Base-by-base conservation (phyloP, 1,140 invertebrate genomes). In the Paraescarpia echinospica region DNA sequence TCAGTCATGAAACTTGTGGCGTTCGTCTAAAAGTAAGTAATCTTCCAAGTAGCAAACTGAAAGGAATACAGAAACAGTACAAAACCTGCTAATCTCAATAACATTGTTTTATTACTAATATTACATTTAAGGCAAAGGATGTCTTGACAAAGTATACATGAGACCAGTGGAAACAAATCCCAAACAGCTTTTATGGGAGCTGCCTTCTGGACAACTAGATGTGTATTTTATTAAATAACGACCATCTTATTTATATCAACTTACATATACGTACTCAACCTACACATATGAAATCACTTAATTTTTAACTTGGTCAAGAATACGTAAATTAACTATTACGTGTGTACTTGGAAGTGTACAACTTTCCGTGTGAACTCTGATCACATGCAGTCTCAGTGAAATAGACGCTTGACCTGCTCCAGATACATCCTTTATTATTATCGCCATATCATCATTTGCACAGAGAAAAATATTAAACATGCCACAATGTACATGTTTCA, bases 381-480 rank as follows among this genome's bases (percentile, higher is more conserved):
- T 41, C 12, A 41, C 41, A 41, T 77, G 59, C 59, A 18, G 27
- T 77, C 2, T 77, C 59, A 77, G 14, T 77, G 59, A 77, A 77
- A 77, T 77, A 77, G 59, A 77, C 27, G 22, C 9, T 18, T 77
- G 41, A 6, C 59, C 14, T 31, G 27, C 59, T 77, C 59, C 59
- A 77, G 59, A 77, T 77, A 77, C 59, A 77, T 77, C 22, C 59
- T 77, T 77, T 77, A 77, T 77, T 77, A 77, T 77, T 31, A 77
- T 77, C 59, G 4, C 59, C 59, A 77, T 77, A 14, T 77, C 59
- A 77, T 77, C 59, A 77, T 77, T 27, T 77, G 59, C 59, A 77
- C 59, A 77, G 59, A 77, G 59, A 77, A 77, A 77, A 77, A 77
- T 77, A 77, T 27, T 77, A 77, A 77, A 77, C 59, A 77, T 77